phyloP scores from a whole-genome alignment of 2,888 invertebrate genomes.

The Cantharis rufa region DNA sequence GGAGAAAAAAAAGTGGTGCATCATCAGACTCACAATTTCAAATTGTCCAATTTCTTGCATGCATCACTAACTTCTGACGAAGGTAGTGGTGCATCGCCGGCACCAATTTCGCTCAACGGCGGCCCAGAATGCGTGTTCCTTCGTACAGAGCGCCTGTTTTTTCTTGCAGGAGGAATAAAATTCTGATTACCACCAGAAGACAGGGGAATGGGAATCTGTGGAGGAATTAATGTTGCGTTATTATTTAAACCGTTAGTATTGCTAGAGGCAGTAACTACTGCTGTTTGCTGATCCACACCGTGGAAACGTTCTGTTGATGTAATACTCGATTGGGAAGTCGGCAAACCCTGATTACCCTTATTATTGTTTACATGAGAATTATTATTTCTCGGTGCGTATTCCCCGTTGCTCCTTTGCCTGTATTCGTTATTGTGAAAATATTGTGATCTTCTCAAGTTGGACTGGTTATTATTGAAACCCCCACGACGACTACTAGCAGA shows the following conservation, averaged over 20 bases:
- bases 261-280: not conserved
- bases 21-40: constrained; percentile 48
- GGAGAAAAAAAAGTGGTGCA: not conserved
- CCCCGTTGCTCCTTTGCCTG: not conserved
- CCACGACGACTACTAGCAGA: not conserved
- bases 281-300: not conserved
- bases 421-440: not conserved
- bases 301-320: not conserved
- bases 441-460: not conserved
- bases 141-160: constrained; percentile 32
- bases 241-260: not conserved
- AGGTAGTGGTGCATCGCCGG: constrained; percentile 53
- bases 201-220: constrained; percentile 23
- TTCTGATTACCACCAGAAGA: constrained; percentile 29
- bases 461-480: not conserved
- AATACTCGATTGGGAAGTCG: not conserved
- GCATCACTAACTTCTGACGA: constrained; percentile 40
- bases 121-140: constrained; percentile 6
- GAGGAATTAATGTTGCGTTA: constrained; percentile 3
- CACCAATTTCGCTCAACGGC: constrained; percentile 49
- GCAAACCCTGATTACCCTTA: not conserved
- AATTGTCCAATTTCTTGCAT: constrained; percentile 51
- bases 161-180: constrained; percentile 39
- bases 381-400: not conserved
- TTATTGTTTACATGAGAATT: not conserved